phyloP scores from a whole-genome alignment of 2,888 invertebrate species.

The Scelioninae gen. 2 region DNA sequence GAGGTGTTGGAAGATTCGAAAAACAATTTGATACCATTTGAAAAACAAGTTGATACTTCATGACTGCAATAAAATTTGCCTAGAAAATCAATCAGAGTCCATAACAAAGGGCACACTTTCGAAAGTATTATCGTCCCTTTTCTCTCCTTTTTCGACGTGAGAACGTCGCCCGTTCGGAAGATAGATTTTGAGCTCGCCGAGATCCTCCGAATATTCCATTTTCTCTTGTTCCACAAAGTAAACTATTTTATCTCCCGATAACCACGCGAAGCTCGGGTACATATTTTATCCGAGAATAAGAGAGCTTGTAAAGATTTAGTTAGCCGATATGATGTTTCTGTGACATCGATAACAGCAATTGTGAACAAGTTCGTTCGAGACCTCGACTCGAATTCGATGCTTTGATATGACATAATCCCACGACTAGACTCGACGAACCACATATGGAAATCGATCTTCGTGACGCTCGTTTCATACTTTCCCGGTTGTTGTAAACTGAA shows the following conservation, averaged over 20 bases:
- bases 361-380: conserved; percentile 2
- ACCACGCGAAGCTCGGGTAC: conserved; percentile 29
- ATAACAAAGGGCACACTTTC: no score
- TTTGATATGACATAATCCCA: conserved; percentile 4
- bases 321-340: conserved; percentile 35
- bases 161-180: conserved; percentile 5
- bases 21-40: no score
- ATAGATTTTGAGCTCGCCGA: conserved; percentile 33
- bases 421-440: background rate
- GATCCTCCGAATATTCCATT: conserved; percentile 53
- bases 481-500: background rate
- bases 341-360: conserved; percentile 14
- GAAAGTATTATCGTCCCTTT: no score
- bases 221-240: conserved; percentile 39
- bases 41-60: no score
- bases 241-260: conserved; percentile 50
- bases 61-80: no score
- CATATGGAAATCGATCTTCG: conserved; percentile 2
- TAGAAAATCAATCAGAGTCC: no score
- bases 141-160: background rate
- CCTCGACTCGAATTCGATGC: conserved; percentile 12
- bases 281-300: conserved; percentile 35
- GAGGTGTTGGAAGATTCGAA: no score
- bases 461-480: background rate
- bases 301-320: conserved; percentile 45